These are phyloP conservation scores for Paracanthobrama guichenoti DNA, from an alignment of 2,113 vertebrate genomes.

Conservation along the genomic window DNA sequence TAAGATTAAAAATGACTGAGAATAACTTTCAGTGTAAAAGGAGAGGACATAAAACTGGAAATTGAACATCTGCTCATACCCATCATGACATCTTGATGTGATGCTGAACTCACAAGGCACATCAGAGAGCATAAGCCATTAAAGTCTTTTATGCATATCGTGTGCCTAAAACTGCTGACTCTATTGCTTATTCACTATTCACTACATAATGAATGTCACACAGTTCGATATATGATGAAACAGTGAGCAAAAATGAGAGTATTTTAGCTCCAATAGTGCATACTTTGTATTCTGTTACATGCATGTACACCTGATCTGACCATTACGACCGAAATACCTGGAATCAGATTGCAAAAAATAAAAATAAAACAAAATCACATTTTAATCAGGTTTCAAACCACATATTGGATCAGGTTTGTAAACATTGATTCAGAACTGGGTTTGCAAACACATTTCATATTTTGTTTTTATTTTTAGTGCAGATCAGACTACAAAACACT, in stretches of 20 bases:
- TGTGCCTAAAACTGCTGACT: constrained; percentile 17
- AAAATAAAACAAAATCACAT: neutral
- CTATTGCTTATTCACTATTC: constrained; percentile 10
- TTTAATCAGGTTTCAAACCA: neutral
- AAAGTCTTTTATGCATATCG: neutral
- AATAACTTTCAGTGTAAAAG: neutral
- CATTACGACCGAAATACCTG: neutral
- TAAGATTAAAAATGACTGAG: neutral
- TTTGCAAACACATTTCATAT: neutral
- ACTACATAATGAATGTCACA: neutral
- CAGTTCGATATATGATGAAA: constrained; percentile 12
- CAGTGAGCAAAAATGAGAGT: neutral
- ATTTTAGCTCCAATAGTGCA: neutral
- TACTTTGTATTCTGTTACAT: constrained; percentile 15
- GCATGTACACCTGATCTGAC: neutral
- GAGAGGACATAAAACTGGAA: neutral
- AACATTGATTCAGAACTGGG: neutral
- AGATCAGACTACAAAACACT: neutral
- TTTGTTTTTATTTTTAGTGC: neutral
- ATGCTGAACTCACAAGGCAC: neutral
- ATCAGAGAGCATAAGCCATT: constrained; percentile 1
- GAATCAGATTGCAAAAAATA: neutral
- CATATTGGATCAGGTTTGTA: constrained; percentile 17
- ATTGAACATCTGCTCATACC: constrained; percentile 28
- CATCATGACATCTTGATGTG: neutral